Conservation (phyloP, 2,797 vertebrate genomes). For the Thripadectes ignobilis region DNA sequence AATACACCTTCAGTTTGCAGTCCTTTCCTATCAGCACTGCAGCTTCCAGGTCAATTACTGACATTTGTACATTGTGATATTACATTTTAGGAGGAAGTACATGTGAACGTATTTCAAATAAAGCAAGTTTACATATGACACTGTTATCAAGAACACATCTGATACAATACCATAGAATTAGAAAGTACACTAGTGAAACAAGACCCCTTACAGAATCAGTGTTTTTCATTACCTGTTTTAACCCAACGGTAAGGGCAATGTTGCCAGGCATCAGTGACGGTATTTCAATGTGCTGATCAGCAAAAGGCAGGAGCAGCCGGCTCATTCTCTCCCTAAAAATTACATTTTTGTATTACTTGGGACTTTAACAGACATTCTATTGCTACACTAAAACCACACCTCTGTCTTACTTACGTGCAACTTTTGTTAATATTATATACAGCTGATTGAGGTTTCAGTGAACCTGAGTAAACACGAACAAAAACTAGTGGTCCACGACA, state of each 20-base stretch:
- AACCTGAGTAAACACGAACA: constrained; percentile 92
- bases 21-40: not conserved
- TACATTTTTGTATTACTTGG: constrained; percentile 4
- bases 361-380: not conserved
- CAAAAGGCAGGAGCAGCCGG: constrained; percentile 92
- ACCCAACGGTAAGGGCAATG: constrained; percentile 92
- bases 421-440: constrained; percentile 92
- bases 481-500: constrained; percentile 95
- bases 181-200: not conserved
- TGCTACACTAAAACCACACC: not conserved
- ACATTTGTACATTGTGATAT: not conserved
- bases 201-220: not conserved
- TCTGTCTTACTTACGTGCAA: constrained; percentile 81
- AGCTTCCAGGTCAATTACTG: not conserved
- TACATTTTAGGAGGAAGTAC: not conserved
- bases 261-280: constrained; percentile 90
- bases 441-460: constrained; percentile 87
- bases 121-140: not conserved
- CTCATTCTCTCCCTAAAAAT: constrained; percentile 90
- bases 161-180: not conserved
- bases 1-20: not conserved
- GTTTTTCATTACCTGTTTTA: constrained; percentile 87
- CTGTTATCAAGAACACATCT: not conserved
- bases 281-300: constrained; percentile 94
- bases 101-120: not conserved